Percentiles rank a stretch among this genome's conserved stretches.
Evolutionary conservation across 2,888 invertebrate genomes (phyloP).

Genomic region (Apotomis betuletana): DNA sequence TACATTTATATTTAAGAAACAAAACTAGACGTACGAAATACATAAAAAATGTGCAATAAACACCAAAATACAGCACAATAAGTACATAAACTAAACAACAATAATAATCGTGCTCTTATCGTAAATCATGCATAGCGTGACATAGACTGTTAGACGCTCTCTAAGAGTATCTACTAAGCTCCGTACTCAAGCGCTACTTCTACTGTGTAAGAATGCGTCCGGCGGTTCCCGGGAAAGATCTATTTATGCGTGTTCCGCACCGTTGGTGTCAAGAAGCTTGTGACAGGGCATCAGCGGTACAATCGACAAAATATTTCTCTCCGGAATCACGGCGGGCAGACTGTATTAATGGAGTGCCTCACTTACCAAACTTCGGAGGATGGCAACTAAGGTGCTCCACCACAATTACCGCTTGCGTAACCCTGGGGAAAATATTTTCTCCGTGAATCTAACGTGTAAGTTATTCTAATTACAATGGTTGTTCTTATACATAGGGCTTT

Average conservation of each 20-base stretch:
- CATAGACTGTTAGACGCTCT: constrained; percentile 73
- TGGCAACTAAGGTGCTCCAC: constrained; percentile 84
- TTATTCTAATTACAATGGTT: constrained; percentile 77
- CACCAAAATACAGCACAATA: constrained; percentile 69
- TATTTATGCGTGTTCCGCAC: constrained; percentile 82
- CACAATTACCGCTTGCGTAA: constrained; percentile 84
- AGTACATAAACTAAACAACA: constrained; percentile 61
- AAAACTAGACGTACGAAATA: constrained; percentile 49
- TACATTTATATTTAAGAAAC: constrained; percentile 32
- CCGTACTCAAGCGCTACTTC: constrained; percentile 76
- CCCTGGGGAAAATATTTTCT: constrained; percentile 84
- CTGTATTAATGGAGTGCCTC: constrained; percentile 83
- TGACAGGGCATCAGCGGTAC: constrained; percentile 78
- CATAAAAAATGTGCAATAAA: constrained; percentile 70
- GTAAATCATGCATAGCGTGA: constrained; percentile 81
- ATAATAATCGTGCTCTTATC: constrained; percentile 77
- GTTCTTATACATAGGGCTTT: constrained; percentile 67
- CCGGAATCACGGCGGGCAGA: constrained; percentile 83
- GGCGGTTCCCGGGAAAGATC: constrained; percentile 82
- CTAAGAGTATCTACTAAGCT: constrained; percentile 67
- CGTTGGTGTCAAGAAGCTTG: constrained; percentile 73
- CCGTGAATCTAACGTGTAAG: constrained; percentile 84
- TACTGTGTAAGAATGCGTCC: constrained; percentile 77
- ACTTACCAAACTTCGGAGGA: constrained; percentile 84
- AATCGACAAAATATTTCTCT: constrained; percentile 84